phyloP scores from a whole-genome alignment of 2,888 invertebrate genomes.

The Drosophila atroscutellata region DNA sequence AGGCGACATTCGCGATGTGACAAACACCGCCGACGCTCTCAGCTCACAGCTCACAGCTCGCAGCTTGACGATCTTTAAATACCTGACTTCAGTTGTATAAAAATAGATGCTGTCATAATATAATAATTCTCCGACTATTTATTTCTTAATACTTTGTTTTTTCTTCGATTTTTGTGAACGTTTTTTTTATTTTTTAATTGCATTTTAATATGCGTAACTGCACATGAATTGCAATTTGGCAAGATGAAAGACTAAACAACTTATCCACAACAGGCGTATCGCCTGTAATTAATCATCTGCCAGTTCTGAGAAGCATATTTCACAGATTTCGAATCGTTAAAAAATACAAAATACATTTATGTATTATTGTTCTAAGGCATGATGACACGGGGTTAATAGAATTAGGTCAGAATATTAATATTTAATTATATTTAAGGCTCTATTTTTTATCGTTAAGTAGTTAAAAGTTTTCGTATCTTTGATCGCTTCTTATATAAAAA shows the following conservation, averaged over 20 bases:
- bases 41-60: slow-evolving; percentile 16
- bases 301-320: neutral
- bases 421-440: neutral
- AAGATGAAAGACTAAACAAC: slow-evolving; percentile 65
- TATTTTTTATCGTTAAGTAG: neutral
- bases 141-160: slow-evolving; percentile 9
- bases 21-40: slow-evolving; percentile 41
- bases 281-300: slow-evolving; percentile 33
- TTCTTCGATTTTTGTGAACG: slow-evolving; percentile 3
- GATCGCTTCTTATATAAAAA: neutral
- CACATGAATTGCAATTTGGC: slow-evolving; percentile 40
- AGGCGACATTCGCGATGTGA: slow-evolving; percentile 66
- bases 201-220: slow-evolving; percentile 61
- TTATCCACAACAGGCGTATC: slow-evolving; percentile 55
- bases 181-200: slow-evolving; percentile 41
- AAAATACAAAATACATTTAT: neutral
- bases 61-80: slow-evolving; percentile 35
- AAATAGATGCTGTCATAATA: slow-evolving; percentile 66
- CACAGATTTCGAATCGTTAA: neutral
- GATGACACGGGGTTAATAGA: neutral
- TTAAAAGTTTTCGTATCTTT: slow-evolving; percentile 7
- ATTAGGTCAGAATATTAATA: neutral
- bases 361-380: neutral
- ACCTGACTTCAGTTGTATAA: slow-evolving; percentile 41
- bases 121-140: slow-evolving; percentile 40